phyloP scores from a whole-genome alignment of 2,888 invertebrate species.

The Gandaritis pyraliata region DNA sequence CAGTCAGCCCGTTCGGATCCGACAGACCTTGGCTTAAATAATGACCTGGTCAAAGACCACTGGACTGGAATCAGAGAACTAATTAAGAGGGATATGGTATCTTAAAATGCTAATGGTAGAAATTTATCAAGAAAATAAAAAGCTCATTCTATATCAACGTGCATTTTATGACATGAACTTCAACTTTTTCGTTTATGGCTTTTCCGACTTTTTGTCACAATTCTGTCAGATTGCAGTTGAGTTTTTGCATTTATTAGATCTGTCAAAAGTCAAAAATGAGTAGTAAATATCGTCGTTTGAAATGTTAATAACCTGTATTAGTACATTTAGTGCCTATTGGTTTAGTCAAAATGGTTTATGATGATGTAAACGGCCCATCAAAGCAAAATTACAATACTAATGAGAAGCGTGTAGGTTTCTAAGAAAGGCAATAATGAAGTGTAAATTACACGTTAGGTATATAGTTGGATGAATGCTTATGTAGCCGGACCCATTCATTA shows the following conservation, averaged over 20 bases:
- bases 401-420: conserved; percentile 14
- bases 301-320: too few species aligned
- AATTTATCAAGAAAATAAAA: too few species aligned
- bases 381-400: conserved; percentile 14
- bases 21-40: conserved; percentile 45
- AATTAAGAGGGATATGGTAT: conserved; percentile 38
- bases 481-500: conserved; percentile 40
- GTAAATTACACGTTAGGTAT: conserved; percentile 31
- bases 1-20: conserved; percentile 52
- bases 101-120: too few species aligned
- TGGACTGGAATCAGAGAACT: conserved; percentile 36
- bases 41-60: conserved; percentile 25
- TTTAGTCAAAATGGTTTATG: background rate
- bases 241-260: too few species aligned
- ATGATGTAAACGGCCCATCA: conserved; percentile 10
- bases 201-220: too few species aligned
- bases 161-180: too few species aligned
- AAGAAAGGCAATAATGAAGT: conserved; percentile 21
- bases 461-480: conserved; percentile 30
- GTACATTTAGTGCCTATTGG: background rate
- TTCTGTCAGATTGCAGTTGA: too few species aligned
- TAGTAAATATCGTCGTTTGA: too few species aligned
- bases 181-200: too few species aligned
- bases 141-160: too few species aligned
- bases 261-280: too few species aligned